phyloP scores from a whole-genome alignment of 2,113 vertebrate species.

The Atherinomorus stipes region DNA sequence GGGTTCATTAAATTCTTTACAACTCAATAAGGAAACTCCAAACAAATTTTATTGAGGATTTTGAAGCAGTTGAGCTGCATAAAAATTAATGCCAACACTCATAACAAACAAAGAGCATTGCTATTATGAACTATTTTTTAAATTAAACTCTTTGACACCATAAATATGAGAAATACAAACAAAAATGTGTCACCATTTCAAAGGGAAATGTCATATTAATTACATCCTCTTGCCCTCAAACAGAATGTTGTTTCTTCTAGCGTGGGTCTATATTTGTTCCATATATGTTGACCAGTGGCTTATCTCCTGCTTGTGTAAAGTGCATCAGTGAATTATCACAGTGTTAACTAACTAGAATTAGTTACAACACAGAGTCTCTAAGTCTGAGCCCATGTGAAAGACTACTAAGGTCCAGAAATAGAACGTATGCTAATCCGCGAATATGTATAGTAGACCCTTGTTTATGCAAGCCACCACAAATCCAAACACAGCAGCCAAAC shows the following conservation, averaged over 20 bases:
- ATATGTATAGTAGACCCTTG: slow-evolving; percentile 70
- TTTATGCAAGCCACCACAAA: slow-evolving; percentile 65
- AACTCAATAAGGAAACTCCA: slow-evolving; percentile 15
- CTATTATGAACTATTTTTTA: background rate
- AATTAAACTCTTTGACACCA: background rate
- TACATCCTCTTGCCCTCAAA: no score
- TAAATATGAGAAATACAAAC: background rate
- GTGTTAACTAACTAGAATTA: slow-evolving; percentile 62
- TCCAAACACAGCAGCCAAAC: slow-evolving; percentile 60
- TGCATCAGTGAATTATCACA: slow-evolving; percentile 45
- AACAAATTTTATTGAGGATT: background rate
- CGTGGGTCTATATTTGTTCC: slow-evolving; percentile 20
- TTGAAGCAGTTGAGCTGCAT: background rate
- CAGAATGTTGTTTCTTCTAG: background rate
- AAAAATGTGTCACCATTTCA: background rate
- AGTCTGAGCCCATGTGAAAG: slow-evolving; percentile 57
- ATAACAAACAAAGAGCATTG: background rate
- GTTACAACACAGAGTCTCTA: slow-evolving; percentile 51
- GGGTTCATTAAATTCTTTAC: slow-evolving; percentile 6
- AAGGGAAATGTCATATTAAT: background rate
- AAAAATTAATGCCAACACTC: background rate
- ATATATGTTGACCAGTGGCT: slow-evolving; percentile 11
- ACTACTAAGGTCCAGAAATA: slow-evolving; percentile 62
- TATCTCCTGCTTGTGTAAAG: slow-evolving; percentile 6
- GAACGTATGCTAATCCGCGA: slow-evolving; percentile 64